Percentiles rank a stretch among this genome's conserved stretches.
Evolutionary conservation across 35 echinoderm and acorn worm genomes (phyloP).

Genomic region (Heliocidaris tuberculata): DNA sequence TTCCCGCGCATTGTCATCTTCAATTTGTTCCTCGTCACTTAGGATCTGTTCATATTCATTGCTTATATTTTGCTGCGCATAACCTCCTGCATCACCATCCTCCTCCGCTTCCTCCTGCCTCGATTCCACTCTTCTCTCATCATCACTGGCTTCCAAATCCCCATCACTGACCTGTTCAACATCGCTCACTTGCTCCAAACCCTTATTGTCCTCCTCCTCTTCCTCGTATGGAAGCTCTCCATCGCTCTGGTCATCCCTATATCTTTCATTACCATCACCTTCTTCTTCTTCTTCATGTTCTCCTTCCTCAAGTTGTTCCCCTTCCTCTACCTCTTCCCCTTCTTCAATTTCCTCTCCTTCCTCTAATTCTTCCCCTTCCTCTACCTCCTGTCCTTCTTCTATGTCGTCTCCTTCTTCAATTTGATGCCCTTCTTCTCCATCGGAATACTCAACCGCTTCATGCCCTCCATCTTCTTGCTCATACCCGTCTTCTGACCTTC

Average conservation of each 20-base stretch:
- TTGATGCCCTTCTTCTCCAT: slow-evolving; percentile 31
- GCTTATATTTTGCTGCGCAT: slow-evolving; percentile 13
- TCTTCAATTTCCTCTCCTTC: slow-evolving; percentile 39
- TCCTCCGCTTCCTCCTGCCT: slow-evolving; percentile 46
- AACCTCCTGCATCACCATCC: slow-evolving; percentile 37
- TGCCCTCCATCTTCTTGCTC: slow-evolving; percentile 39
- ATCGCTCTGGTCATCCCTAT: slow-evolving; percentile 41
- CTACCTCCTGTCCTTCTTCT: not conserved
- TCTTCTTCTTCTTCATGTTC: slow-evolving; percentile 40
- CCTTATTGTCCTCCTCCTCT: slow-evolving; percentile 30
- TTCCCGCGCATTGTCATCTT: slow-evolving; percentile 21
- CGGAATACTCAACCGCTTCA: slow-evolving; percentile 10
- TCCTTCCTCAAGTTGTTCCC: not conserved
- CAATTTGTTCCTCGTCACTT: slow-evolving; percentile 31
- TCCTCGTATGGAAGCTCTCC: slow-evolving; percentile 46
- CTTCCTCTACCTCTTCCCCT: slow-evolving; percentile 45
- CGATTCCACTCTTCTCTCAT: slow-evolving; percentile 43
- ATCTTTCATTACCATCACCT: slow-evolving; percentile 12
- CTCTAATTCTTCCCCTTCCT: slow-evolving; percentile 28
- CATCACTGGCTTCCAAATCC: slow-evolving; percentile 46
- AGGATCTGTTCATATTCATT: slow-evolving; percentile 39
- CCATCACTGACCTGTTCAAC: slow-evolving; percentile 44
- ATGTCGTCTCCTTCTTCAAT: slow-evolving; percentile 45
- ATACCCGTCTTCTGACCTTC: slow-evolving; percentile 3
- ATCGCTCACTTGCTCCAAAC: slow-evolving; percentile 30